A percentile compares a stretch with the other conserved stretches of the same genome.
These are phyloP conservation scores for Lepidochrysops patricia DNA, from an alignment of 2,888 invertebrate genomes.

Conservation along the genomic window DNA sequence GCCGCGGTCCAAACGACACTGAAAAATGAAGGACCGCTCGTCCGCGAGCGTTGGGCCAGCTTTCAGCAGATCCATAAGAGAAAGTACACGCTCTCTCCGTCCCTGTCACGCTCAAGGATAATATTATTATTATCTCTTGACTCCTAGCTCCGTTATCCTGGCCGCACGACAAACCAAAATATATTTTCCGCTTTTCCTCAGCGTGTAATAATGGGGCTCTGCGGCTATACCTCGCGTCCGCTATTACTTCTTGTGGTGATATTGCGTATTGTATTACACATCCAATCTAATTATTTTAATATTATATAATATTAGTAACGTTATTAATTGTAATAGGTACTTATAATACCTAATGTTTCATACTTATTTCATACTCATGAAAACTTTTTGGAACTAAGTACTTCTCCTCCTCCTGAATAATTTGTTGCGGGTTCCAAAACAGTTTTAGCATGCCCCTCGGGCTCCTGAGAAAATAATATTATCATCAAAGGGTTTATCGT, in stretches of 20 bases:
- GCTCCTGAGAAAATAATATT: no score
- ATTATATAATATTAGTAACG: no score
- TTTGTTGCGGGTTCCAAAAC: no score
- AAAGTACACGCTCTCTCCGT: slow-evolving; percentile 45
- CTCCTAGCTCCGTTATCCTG: slow-evolving; percentile 45
- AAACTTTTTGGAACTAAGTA: no score
- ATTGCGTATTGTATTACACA: background rate
- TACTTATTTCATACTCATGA: no score
- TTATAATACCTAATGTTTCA: no score
- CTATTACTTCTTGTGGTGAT: background rate
- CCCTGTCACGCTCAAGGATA: slow-evolving; percentile 31
- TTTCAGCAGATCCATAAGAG: slow-evolving; percentile 68
- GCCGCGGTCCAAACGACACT: slow-evolving; percentile 27
- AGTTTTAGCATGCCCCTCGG: no score
- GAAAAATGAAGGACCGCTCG: slow-evolving; percentile 29
- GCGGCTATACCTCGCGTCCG: background rate
- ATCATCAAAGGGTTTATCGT: no score
- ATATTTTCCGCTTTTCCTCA: slow-evolving; percentile 8
- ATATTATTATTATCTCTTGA: slow-evolving; percentile 20
- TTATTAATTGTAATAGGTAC: no score
- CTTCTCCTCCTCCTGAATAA: no score
- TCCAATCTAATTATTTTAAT: no score
- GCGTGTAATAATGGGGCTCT: background rate
- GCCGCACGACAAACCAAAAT: background rate
- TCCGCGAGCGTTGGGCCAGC: slow-evolving; percentile 34